Evolutionary conservation across 1,140 invertebrate species (phyloP), one percentile per base, ranked within the genome.

Genomic region (Eriosoma lanigerum): DNA sequence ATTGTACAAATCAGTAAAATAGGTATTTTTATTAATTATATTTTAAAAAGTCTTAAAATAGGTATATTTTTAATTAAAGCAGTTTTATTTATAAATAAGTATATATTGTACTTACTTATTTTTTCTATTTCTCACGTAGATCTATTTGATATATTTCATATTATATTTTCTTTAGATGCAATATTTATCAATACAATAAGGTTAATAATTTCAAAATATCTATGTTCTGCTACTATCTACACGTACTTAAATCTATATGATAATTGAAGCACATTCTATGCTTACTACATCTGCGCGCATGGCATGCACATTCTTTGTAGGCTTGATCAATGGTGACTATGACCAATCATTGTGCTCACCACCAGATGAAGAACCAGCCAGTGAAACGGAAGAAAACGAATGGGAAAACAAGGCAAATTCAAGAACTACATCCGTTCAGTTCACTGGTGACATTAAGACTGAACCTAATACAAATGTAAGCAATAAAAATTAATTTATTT

Each of bases 381-480:
- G 76, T 68, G 76, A 89, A 56, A 88, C 90, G 62, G 90, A 91
- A 83, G 92, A 92, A 68, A 90, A 91, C 82, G 89, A 89, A 80
- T 93, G 92, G 90, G 91, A 93, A 86, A 92, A 93, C 83, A 89
- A 90, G 81, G 93, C 95, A 84, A 91, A 91, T 2, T 93, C 93
- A 2, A 88, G 94, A 78, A 93, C 92, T 10, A 92, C 94, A 84
- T 93, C 92, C 6, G 94, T 97, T 82, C 96, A 96, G 86, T 96
- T 97, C 86, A 93, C 91, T 46, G 94, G 96, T 85, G 86, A 87
- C 56, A 81, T 81, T 1, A 91, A 93, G 78, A 88, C 90, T 44
- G 90, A 90, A 32, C 91, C 92, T 85, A 89, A 90, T 66, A 88
- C 88, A 84, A 93, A 90, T 89, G 92, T 82, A 70, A 48, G 66